Evolutionary conservation across 2,888 invertebrate genomes (phyloP).

Genomic region (Anthrax anthrax): DNA sequence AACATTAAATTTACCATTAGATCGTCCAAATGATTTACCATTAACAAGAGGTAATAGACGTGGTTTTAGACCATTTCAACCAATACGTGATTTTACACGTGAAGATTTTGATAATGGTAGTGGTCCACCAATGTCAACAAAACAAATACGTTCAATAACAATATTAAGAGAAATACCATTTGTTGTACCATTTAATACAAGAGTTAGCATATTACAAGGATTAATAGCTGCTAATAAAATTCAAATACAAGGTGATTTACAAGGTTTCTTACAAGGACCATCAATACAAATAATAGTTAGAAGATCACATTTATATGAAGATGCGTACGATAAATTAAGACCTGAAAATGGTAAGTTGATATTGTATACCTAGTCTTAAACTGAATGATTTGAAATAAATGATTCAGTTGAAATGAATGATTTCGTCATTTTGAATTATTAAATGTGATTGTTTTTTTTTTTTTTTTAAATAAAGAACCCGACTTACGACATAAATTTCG

Average conservation of each 20-base stretch:
- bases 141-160: constrained; percentile 74
- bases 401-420: not conserved
- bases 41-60: constrained; percentile 37
- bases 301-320: constrained; percentile 92
- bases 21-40: constrained; percentile 40
- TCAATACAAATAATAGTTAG: constrained; percentile 63
- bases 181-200: constrained; percentile 78
- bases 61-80: constrained; percentile 40
- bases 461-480: constrained; percentile 53
- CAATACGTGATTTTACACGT: constrained; percentile 39
- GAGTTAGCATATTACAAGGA: constrained; percentile 73
- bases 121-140: constrained; percentile 67
- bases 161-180: constrained; percentile 89
- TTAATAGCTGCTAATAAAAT: constrained; percentile 39
- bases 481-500: constrained; percentile 73
- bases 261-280: constrained; percentile 61
- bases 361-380: too few relatives aligned
- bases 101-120: constrained; percentile 55
- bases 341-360: constrained; percentile 66
- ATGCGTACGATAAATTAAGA: constrained; percentile 88
- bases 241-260: constrained; percentile 54
- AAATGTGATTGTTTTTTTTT: not conserved
- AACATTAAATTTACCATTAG: constrained; percentile 36
- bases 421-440: too few relatives aligned
- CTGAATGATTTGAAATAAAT: not conserved